Conservation (phyloP, 2,888 invertebrate genomes). For the Agapetus fuscipes region DNA sequence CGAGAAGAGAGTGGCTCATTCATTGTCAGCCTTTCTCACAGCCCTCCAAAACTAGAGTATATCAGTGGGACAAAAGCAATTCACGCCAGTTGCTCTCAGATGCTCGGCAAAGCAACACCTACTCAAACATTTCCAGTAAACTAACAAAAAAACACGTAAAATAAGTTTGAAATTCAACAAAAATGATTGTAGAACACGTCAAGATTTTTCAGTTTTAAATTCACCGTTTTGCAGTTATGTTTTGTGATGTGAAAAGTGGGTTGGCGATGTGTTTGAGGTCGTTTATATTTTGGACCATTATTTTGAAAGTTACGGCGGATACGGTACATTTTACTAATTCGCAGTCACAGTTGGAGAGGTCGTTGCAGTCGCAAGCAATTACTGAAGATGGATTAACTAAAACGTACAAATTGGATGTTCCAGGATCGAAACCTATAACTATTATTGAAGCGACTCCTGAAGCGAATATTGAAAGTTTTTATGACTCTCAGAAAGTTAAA, state of each 20-base stretch:
- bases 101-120: not conserved
- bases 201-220: no score
- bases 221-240: no score
- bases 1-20: constrained; percentile 7
- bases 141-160: not conserved
- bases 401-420: constrained; percentile 46
- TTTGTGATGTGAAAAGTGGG: no score
- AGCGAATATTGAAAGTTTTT: constrained; percentile 27
- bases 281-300: not conserved
- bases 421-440: constrained; percentile 47
- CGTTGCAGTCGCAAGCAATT: constrained; percentile 2
- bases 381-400: constrained; percentile 23
- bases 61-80: constrained; percentile 17
- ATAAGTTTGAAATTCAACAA: no score
- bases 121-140: not conserved
- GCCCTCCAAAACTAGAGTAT: constrained; percentile 20
- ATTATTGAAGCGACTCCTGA: constrained; percentile 43
- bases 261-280: no score
- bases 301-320: constrained; percentile 2
- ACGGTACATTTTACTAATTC: constrained; percentile 20
- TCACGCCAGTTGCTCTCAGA: constrained; percentile 13
- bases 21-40: constrained; percentile 20
- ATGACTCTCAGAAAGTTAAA: constrained; percentile 35
- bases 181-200: no score
- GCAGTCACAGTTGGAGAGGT: constrained; percentile 12